phyloP scores from a whole-genome alignment of 1,140 invertebrate species.

The Cyclina sinensis region DNA sequence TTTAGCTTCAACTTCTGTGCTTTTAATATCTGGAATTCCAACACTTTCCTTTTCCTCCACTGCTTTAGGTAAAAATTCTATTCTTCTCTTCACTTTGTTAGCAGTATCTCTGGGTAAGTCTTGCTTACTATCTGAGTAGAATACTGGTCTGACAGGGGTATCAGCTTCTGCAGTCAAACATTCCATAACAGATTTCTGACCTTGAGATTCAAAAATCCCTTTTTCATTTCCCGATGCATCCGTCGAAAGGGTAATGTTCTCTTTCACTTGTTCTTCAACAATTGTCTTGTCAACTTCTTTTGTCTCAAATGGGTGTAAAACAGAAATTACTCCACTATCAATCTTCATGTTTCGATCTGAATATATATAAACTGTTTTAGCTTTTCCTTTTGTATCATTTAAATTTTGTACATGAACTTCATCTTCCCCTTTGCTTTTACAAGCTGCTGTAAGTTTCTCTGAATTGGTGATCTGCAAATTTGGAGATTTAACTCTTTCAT shows the following conservation, averaged over 20 bases:
- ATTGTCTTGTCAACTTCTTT: too few species aligned
- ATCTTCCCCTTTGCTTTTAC: background rate
- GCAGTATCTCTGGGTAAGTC: background rate
- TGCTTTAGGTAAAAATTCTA: background rate
- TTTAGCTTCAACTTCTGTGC: slow-evolving; percentile 2
- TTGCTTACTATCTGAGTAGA: background rate
- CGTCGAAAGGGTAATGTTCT: too few species aligned
- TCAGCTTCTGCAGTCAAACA: background rate
- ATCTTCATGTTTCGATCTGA: background rate
- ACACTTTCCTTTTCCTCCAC: too few species aligned
- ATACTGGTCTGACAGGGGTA: background rate
- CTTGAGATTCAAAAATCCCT: background rate
- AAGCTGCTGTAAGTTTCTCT: background rate
- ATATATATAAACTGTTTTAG: background rate
- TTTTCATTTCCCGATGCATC: background rate
- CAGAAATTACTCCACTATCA: too few species aligned
- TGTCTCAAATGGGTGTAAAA: too few species aligned
- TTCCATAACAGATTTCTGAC: background rate
- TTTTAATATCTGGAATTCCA: background rate
- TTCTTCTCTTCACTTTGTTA: background rate
- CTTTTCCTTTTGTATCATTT: background rate
- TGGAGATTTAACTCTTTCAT: too few species aligned
- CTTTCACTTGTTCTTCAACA: too few species aligned
- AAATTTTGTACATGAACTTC: background rate
- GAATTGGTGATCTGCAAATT: background rate